Base-by-base conservation (phyloP, 2,888 invertebrate species). In the Lordiphosa andalusiaca region DNA sequence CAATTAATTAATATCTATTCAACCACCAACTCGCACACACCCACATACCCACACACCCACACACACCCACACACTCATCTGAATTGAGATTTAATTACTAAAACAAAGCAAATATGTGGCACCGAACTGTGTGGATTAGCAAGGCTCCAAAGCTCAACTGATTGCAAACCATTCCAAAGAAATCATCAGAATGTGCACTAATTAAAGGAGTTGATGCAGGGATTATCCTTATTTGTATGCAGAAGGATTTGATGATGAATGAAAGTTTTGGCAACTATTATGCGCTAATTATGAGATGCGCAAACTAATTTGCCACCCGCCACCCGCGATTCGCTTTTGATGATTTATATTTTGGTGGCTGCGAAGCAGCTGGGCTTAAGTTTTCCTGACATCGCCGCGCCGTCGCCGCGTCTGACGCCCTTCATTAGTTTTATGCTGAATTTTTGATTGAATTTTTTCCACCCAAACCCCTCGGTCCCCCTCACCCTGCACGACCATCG, bases 221-320 rank as follows among this genome's bases (percentile, higher is more conserved):
- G 10, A 40, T 30, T 16, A 44, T 44, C 4, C 30, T 33, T 12
- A 42, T 13, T 13, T 13, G 13, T 9, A 42, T 41, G 23, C 41
- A 23, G 23, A 6, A 40, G 16, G n/a, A 21, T 39, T 16, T 41
- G 9, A 13, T 30, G 25, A 42, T 42, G 30, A 42, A 25, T 33
- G 30, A 65, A 65, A 53, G 25, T 25, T 25, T 25, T 53, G 67
- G 67, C 53, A 59, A 65, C 65, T 65, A 65, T 65, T 65, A 67
- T 67, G 60, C 65, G 65, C 53, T 65, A 65, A 65, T 65, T 65
- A 65, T 65, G 65, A 53, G 21, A 47, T 37, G 50, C 39, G 19
- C 13, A 35, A 47, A 47, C 62, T 30, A 56, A 60, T 19, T 40
- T 19, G 19, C 9, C 39, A 1, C 39, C n/a, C 19, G 53, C 46